These are phyloP conservation scores for Harpagoxenus sublaevis DNA, from an alignment of 2,888 invertebrate species.

Conservation along the genomic window DNA sequence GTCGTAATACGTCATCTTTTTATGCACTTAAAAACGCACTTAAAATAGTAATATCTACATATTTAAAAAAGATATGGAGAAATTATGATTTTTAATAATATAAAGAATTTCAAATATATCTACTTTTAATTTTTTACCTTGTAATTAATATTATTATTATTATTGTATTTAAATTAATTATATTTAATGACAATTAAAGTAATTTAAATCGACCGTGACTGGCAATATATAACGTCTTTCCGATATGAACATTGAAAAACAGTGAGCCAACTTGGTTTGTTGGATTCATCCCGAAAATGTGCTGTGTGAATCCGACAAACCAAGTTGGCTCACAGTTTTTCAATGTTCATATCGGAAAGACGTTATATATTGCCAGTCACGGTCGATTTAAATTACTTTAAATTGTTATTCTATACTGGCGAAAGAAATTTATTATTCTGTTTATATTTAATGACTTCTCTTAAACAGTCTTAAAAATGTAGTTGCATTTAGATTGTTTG, in stretches of 20 bases:
- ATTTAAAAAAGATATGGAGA: not conserved
- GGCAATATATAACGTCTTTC: too few relatives aligned
- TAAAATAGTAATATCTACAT: not conserved
- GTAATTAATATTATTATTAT: not conserved
- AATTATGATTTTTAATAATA: not conserved
- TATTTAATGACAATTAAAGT: not conserved
- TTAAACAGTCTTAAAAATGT: not conserved
- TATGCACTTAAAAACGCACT: not conserved
- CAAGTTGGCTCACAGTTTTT: too few relatives aligned
- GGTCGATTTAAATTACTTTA: too few relatives aligned
- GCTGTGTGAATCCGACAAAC: too few relatives aligned
- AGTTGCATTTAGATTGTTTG: not conserved
- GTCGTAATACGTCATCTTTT: constrained; percentile 12
- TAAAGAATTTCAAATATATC: not conserved
- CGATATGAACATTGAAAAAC: too few relatives aligned
- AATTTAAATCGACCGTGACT: too few relatives aligned
- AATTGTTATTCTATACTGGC: too few relatives aligned
- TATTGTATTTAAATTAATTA: not conserved
- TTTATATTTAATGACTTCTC: not conserved
- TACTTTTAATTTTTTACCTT: not conserved
- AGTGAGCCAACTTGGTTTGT: too few relatives aligned
- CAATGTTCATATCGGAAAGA: too few relatives aligned
- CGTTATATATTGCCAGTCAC: too few relatives aligned
- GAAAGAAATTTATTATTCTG: too few relatives aligned
- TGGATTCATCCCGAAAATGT: too few relatives aligned